These are phyloP conservation scores for Patiria pectinifera DNA, from an alignment of 53 echinoderm and acorn worm genomes.

Conservation along the genomic window DNA sequence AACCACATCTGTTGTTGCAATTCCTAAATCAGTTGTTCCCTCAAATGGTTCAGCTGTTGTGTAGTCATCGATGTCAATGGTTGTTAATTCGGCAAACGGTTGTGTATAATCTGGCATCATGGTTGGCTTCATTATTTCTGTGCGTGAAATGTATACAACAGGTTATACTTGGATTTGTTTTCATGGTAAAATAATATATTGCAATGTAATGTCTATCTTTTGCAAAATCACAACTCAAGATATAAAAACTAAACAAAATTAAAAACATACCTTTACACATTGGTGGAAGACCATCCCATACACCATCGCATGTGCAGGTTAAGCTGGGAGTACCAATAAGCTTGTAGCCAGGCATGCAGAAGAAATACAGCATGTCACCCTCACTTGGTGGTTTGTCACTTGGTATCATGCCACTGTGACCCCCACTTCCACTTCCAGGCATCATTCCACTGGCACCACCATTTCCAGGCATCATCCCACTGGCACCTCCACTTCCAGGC, in stretches of 20 bases:
- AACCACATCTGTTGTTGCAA: neutral
- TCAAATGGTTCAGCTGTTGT: neutral
- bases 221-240: neutral
- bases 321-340: constrained; percentile 18
- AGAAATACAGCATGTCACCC: constrained; percentile 32
- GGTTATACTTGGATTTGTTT: neutral
- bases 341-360: constrained; percentile 43
- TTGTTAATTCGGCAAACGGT: constrained; percentile 33
- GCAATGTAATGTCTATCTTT: neutral
- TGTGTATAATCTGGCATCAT: neutral
- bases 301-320: constrained; percentile 43
- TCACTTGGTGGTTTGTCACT: constrained; percentile 7
- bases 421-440: too few species aligned
- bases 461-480: too few species aligned
- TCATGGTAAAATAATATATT: neutral
- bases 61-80: neutral
- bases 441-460: too few species aligned
- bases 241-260: neutral
- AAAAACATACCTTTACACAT: constrained; percentile 37
- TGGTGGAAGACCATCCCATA: constrained; percentile 38
- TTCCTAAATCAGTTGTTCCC: neutral
- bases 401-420: too few species aligned
- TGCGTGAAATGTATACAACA: neutral
- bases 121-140: neutral
- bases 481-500: too few species aligned